Percentiles rank a stretch among this genome's conserved stretches.
phyloP scores from a whole-genome alignment of 2,888 invertebrate species.

The Frankliniella intonsa region DNA sequence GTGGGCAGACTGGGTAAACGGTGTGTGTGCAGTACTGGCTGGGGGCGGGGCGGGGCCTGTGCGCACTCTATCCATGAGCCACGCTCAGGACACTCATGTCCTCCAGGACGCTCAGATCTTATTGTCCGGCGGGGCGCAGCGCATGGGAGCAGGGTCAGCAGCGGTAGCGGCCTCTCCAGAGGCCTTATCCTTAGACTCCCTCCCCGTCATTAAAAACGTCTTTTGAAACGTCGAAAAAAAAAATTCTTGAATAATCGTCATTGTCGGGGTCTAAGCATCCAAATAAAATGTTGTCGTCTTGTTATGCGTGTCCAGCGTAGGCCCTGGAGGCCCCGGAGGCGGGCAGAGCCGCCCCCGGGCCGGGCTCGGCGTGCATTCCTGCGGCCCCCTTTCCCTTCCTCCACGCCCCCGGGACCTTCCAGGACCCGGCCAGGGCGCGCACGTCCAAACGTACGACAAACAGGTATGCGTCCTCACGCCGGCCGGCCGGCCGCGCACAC shows the following conservation, averaged over 20 bases:
- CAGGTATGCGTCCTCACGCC: neutral
- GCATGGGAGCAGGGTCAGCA: no score
- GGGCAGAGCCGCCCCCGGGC: neutral
- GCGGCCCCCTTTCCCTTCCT: no score
- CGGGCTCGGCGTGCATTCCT: neutral
- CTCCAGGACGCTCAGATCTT: no score
- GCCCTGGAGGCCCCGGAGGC: no score
- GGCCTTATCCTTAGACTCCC: no score
- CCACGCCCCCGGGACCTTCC: no score
- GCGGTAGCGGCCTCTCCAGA: neutral
- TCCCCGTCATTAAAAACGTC: neutral
- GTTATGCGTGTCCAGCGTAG: neutral
- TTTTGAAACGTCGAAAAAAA: neutral
- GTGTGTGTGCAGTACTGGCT: neutral
- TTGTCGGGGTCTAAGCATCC: neutral
- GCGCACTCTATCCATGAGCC: no score
- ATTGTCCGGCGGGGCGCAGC: no score
- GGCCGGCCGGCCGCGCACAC: neutral
- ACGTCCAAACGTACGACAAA: neutral
- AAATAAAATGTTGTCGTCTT: neutral
- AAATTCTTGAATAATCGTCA: constrained; percentile 17
- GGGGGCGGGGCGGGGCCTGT: neutral
- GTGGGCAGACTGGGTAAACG: neutral
- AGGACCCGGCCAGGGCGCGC: neutral
- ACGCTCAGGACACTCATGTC: no score